These are phyloP conservation scores for Danio tinwini DNA, from an alignment of 2,797 vertebrate species.

Conservation along the genomic window DNA sequence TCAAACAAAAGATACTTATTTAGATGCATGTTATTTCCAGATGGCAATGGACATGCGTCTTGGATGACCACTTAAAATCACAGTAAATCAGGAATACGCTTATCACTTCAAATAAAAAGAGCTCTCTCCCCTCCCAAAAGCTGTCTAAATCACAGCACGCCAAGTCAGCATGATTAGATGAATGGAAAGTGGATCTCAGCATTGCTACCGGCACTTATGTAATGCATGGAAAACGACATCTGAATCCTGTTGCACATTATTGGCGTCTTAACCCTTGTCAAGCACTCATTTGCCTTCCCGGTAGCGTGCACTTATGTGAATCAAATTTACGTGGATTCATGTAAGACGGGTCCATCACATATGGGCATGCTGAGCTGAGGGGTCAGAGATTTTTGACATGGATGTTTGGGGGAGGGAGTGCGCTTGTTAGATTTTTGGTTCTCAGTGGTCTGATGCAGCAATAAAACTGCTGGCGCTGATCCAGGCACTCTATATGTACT, in stretches of 20 bases:
- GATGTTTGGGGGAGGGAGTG: conserved; percentile 48
- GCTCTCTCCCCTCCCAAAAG: conserved; percentile 52
- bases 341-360: conserved; percentile 62
- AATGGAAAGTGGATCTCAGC: conserved; percentile 71
- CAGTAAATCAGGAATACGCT: neutral
- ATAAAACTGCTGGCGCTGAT: conserved; percentile 48
- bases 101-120: conserved; percentile 44
- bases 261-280: conserved; percentile 63
- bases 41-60: too few species aligned
- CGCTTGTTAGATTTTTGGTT: conserved; percentile 44
- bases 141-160: conserved; percentile 57
- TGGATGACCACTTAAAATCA: too few species aligned
- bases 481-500: conserved; percentile 56
- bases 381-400: conserved; percentile 53
- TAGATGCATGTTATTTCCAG: too few species aligned
- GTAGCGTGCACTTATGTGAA: conserved; percentile 69
- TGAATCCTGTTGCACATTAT: conserved; percentile 60
- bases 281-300: conserved; percentile 64
- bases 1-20: too few species aligned
- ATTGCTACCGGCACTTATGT: conserved; percentile 61
- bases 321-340: conserved; percentile 58
- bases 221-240: conserved; percentile 76
- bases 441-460: conserved; percentile 49
- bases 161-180: conserved; percentile 68
- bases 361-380: conserved; percentile 61